A percentile compares a stretch with the other conserved stretches of the same genome.
phyloP scores from a whole-genome alignment of 2,113 vertebrate species.

The Gymnarchus niloticus region DNA sequence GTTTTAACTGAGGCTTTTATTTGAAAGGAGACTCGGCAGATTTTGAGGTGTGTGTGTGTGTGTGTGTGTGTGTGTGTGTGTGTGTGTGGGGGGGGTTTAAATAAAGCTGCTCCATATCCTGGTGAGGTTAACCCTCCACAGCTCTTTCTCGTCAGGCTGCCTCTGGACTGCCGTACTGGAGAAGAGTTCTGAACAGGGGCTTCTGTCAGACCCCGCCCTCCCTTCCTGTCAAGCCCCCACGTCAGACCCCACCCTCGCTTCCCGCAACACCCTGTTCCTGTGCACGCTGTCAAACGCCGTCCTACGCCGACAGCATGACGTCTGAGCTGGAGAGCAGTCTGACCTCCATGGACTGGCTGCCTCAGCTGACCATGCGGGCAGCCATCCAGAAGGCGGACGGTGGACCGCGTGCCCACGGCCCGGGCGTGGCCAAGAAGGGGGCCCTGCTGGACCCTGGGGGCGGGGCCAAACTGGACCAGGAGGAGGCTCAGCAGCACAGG shows the following conservation, averaged over 20 bases:
- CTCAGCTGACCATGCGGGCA: conserved; percentile 85
- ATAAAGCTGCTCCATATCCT: background rate
- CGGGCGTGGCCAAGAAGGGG: conserved; percentile 78
- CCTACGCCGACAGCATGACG: conserved; percentile 67
- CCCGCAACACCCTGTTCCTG: no score
- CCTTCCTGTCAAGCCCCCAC: background rate
- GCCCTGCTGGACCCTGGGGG: conserved; percentile 67
- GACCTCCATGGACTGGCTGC: conserved; percentile 91
- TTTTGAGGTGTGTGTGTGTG: background rate
- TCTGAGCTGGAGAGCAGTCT: conserved; percentile 92
- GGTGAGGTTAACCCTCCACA: conserved; percentile 13
- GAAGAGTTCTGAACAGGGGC: conserved; percentile 22
- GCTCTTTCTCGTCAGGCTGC: conserved; percentile 46
- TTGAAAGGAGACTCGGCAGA: background rate
- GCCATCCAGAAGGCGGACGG: conserved; percentile 78
- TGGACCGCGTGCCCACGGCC: conserved; percentile 72
- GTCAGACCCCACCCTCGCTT: conserved; percentile 19
- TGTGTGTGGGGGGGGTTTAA: no score
- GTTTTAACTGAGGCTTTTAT: conserved; percentile 3
- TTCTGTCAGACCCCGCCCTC: conserved; percentile 23
- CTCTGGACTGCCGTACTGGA: background rate
- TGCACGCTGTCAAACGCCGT: no score
- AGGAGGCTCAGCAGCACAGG: conserved; percentile 84
- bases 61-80: no score
- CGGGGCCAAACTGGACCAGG: conserved; percentile 81